Base-by-base conservation (phyloP, 2,888 invertebrate genomes). In the Drosophila conformis region DNA sequence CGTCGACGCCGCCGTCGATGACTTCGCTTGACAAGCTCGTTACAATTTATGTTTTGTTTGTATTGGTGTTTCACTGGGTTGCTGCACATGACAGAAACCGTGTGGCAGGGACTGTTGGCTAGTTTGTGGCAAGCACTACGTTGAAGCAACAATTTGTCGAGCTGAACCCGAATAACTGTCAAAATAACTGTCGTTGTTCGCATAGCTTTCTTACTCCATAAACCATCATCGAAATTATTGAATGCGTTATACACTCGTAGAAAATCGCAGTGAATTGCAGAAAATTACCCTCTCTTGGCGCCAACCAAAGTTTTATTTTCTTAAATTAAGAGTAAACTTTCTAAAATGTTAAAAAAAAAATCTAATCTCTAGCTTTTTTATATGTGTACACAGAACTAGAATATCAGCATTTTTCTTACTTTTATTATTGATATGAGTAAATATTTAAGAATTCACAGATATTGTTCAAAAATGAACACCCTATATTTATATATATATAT, bases 1-100 rank as follows among this genome's bases (percentile, higher is more conserved):
- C 27, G 62, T 49, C 56, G 61, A 38, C 42, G 40, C 15, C 57
- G 21, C 21, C 38, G 15, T 72, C 68, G 58, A 54, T 66, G 62
- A 52, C 48, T 69, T 56, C 69, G 60, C 63, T 75, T 74, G 85
- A 83, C 85, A 85, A 73, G 85, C 83, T 85, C 79, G 85, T 83
- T 83, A 82, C 73, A 85, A 83, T 83, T 85, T 85, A 81, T 85
- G 80, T 46, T 83, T 75, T 85, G 83, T 85, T 85, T 85, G 78
- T 59, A 69, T 78, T 70, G 63, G 60, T 42, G 76, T 38, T 65
- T 69, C 64, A 56, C 60, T 54, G 49, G 66, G 46, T 53, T 49
- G 36, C 42, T 54, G 60, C 61, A 60, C 69, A 69, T 49, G 51
- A 38, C 60, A 35, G 11, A 38, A 56, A 11, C 42, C 46, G n/a